Evolutionary conservation across 2,888 invertebrate species (phyloP), one percentile per base, ranked within the genome.

Genomic region (Lacanobia oleracea): DNA sequence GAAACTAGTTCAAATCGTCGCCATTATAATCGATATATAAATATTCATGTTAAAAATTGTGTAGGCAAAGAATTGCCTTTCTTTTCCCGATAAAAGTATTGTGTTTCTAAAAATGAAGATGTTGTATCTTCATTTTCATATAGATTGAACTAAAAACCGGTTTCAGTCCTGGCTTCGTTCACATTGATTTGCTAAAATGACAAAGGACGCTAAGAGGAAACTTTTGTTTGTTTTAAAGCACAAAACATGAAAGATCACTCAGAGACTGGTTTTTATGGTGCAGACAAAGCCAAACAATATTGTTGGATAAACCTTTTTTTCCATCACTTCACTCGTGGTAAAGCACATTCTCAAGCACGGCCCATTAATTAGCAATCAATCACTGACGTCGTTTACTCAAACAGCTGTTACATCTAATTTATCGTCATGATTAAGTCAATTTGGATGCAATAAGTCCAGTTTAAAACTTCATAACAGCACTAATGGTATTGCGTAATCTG

Each of bases 1-100:
- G 75, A 83, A 88, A 88, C 85, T 77, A 70, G 81, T 83, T 82
- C 77, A 82, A 81, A 80, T 81, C 57, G 67, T 68, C 16, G 61
- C 74, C 61, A 79, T 77, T 74, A 72, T 69, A 62, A 67, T 50
- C 33, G 51, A 56, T 67, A 77, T 86, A 79, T 86, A 77, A 81
- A 87, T 85, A 87, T 87, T 85, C 69, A 83, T 85, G 68, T 71
- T 67, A 45, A 53, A 72, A 62, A 72, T 71, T 63, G 48, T 50
- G 57, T 67, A 27, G 37, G 45, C 33, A 56, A 45, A 33, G 54
- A 54, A 1, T 12, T 62, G 37, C 16, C 1, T 48, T 54, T 60
- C 9, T 33, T 57, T 67, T 43, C 27, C 21, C 51, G 6, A 27
- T n/a, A 27, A 21, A 53, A 10, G 21, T 57, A 9, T 37, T n/a